phyloP scores from a whole-genome alignment of 2,113 vertebrate species.

The Caracal caracal region DNA sequence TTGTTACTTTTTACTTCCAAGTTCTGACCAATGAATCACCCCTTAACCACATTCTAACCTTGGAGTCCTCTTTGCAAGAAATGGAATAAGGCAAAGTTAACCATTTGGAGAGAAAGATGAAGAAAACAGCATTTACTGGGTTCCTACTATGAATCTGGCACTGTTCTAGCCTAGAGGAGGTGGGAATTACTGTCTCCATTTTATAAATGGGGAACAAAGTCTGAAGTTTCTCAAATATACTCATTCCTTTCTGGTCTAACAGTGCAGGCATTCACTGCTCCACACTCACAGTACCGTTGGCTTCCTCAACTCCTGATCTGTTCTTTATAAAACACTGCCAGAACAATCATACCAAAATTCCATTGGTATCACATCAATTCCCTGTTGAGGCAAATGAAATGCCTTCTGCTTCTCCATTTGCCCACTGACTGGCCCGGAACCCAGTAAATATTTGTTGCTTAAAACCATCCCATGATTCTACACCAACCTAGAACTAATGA shows the following conservation, averaged over 20 bases:
- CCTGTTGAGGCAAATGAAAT: neutral
- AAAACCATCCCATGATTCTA: neutral
- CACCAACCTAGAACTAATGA: neutral
- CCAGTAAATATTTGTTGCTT: neutral
- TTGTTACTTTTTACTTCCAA: neutral
- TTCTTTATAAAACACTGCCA: slow-evolving; percentile 4
- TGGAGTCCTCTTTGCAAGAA: neutral
- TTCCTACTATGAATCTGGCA: neutral
- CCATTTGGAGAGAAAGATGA: neutral
- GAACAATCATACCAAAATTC: slow-evolving; percentile 3
- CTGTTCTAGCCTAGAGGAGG: neutral
- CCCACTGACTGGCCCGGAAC: neutral
- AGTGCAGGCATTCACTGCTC: neutral
- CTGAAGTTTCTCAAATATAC: neutral
- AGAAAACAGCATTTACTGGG: neutral
- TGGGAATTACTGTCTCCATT: neutral
- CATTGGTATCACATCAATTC: neutral
- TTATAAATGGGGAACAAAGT: neutral
- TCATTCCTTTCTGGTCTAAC: neutral
- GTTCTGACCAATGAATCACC: neutral
- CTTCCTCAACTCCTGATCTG: neutral
- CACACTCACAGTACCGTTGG: neutral
- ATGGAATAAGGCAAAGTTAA: slow-evolving; percentile 6
- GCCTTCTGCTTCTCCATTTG: neutral
- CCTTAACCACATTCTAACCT: neutral